Base-by-base conservation (phyloP, 2,113 vertebrate genomes). In the Ascaphus truei region DNA sequence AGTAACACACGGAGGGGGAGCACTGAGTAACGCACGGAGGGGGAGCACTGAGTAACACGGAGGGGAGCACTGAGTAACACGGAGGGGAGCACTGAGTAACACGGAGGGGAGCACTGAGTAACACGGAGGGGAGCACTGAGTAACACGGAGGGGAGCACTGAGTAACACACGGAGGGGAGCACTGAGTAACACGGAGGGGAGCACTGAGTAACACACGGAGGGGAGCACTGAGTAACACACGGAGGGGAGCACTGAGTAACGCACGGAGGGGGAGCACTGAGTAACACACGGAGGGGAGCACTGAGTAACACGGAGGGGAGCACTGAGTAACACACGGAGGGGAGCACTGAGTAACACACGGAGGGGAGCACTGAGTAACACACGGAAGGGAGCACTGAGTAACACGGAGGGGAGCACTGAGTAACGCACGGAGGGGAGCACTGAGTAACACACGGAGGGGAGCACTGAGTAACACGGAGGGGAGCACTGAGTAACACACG, bases 291-390 rank as follows among this genome's bases (percentile, higher is more conserved):
- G 0, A 1, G 7, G n/a, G 0, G 36, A 18, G 47, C 43, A 3
- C 0, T 12, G 6, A 36, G 7, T 3, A 10, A 58, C 11, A 3
- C 34, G 2, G 7, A 10, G 0, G n/a, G n/a, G n/a, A n/a, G n/a
- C n/a, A n/a, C n/a, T 0, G 7, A 12, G 0, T 5, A 13, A 20
- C 26, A 3, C 29, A 22, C 10, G 15, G 4, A 7, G 0, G 1
- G 34, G 29, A 36, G 22, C n/a, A n/a, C n/a, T n/a, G n/a, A n/a
- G n/a, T n/a, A n/a, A n/a, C n/a, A n/a, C n/a, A n/a, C n/a, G n/a
- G 36, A 10, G 9, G 1, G 10, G 36, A 18, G 47, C 43, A 3
- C 0, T 12, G 6, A 36, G 7, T 3, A 10, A 58, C 11, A 3
- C 34, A 4, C 2, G 18, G 0, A 10, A 15, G 1, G 10, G 36